A percentile compares a stretch with the other conserved stretches of the same genome.
phyloP scores from a whole-genome alignment of 2,797 vertebrate genomes.

The Smutsia temminckii region DNA sequence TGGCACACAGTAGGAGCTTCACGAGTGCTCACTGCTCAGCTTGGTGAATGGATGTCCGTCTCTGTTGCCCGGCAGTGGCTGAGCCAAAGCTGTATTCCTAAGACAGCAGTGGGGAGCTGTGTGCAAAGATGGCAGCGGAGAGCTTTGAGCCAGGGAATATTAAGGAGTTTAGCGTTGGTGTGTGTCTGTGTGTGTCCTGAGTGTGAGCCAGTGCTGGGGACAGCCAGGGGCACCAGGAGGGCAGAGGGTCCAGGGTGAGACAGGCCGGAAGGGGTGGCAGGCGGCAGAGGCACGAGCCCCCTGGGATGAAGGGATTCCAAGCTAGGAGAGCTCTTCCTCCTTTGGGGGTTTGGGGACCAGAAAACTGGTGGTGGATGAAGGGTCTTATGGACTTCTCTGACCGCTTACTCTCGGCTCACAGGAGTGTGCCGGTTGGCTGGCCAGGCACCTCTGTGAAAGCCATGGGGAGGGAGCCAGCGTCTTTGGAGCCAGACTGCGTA shows the following conservation, averaged over 20 bases:
- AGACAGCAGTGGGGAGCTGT: neutral
- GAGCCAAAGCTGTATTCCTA: neutral
- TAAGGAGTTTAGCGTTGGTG: neutral
- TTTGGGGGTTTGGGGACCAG: neutral
- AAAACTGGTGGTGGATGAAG: neutral
- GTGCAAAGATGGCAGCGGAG: neutral
- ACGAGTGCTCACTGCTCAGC: neutral
- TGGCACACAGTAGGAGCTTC: neutral
- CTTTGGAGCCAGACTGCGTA: neutral
- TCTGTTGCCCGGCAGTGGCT: neutral
- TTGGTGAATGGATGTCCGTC: neutral
- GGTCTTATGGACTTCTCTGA: neutral
- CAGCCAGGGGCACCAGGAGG: neutral
- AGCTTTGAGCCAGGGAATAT: neutral
- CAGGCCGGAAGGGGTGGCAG: neutral
- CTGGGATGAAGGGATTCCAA: neutral
- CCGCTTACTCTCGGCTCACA: neutral
- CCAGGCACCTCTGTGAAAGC: neutral
- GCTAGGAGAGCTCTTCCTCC: neutral
- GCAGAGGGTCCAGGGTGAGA: neutral
- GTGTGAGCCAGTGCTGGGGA: neutral
- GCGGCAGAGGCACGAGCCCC: neutral
- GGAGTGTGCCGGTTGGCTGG: neutral
- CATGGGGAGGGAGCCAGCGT: neutral
- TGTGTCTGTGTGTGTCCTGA: neutral